Evolutionary conservation across 2,888 invertebrate genomes (phyloP), one percentile per base, ranked within the genome.

Genomic region (Notodonta dromedarius): DNA sequence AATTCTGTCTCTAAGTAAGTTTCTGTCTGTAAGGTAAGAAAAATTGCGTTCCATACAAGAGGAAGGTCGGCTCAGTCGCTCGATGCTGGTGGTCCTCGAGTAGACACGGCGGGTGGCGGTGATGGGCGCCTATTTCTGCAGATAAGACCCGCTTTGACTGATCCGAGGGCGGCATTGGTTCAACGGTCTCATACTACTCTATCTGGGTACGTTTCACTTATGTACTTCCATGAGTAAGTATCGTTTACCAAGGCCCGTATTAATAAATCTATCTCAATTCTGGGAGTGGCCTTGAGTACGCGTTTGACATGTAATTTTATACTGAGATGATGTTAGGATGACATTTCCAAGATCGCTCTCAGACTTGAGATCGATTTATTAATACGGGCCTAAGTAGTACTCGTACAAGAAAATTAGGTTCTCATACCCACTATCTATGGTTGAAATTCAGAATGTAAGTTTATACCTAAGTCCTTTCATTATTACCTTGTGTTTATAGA

Each of bases 121-220:
- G 94, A 94, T 74, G 85, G 88, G 7, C 85, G 90, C 5, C 76
- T 85, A 67, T 93, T 94, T 77, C 75, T 94, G 62, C 94, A 94
- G 78, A 94, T 94, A 60, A 84, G 85, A 65, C 94, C 94, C 13
- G 94, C 94, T 3, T 77, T 93, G 65, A 87, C 93, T 32, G 93
- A 93, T 69, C 82, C 89, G 0, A 82, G 89, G 67, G 78, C 82
- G 57, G 78, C 84, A 14, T 77, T 85, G 58, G 79, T 84, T 48
- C 90, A 90, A 67, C 86, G 95, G 54, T 94, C 95, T 5, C 90
- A 95, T 69, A 94, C 94, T 66, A 94, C 93, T 56, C 78, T 95
- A 69, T 76, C 88, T 4, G 85, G 91, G 93, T 92, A 79, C 74
- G 75, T 66, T 48, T 51, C 55, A 61, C 16, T 16, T 48, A n/a